Conservation (phyloP, 2,113 vertebrate species). For the Pitta sordida region DNA sequence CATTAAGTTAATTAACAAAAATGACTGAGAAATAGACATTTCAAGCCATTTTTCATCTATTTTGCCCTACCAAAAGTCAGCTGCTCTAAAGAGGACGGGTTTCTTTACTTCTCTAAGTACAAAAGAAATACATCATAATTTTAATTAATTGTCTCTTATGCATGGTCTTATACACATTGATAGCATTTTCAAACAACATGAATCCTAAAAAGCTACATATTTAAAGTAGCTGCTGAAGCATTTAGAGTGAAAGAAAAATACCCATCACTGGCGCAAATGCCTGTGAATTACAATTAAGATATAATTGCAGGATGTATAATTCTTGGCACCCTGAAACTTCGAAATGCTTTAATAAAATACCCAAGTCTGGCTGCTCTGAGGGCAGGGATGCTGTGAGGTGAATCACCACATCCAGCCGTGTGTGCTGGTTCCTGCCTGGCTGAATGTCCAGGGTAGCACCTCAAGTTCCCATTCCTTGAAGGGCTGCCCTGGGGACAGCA, state of each 20-base stretch:
- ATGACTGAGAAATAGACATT: not conserved
- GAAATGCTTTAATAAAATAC: not conserved
- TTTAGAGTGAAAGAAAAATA: not conserved
- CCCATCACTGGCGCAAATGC: not conserved
- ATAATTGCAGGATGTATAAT: not conserved
- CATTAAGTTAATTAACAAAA: not conserved
- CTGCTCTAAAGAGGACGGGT: not conserved
- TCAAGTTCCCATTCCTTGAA: rapidly evolving
- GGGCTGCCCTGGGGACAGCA: not conserved
- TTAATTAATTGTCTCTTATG: not conserved
- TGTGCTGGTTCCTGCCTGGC: not conserved
- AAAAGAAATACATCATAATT: not conserved
- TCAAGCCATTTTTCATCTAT: not conserved
- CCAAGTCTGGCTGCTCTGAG: not conserved
- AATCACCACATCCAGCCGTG: rapidly evolving
- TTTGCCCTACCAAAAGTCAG: not conserved
- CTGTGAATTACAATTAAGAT: not conserved
- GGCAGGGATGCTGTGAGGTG: not conserved
- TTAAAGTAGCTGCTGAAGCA: not conserved
- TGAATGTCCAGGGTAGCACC: not conserved
- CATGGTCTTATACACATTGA: not conserved
- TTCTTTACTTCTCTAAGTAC: not conserved
- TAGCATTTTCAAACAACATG: not conserved
- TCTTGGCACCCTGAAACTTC: not conserved
- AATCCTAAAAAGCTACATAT: not conserved